Evolutionary conservation across 92 coral and sea anemone genomes (phyloP).

Genomic region (Umimayanthus kanabou): DNA sequence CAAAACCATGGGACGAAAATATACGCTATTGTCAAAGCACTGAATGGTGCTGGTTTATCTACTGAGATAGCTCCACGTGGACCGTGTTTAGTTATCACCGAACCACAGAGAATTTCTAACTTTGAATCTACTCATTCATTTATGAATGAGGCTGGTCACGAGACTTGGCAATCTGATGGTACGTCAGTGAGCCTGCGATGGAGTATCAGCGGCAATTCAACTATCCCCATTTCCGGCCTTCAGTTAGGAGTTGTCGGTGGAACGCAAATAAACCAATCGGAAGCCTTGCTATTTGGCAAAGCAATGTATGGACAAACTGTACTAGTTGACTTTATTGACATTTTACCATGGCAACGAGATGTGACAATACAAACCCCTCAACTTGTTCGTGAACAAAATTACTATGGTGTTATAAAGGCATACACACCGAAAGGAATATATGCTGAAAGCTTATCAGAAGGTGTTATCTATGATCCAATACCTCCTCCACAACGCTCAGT

Average conservation of each 20-base stretch:
- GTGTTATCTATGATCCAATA: constrained; percentile 9
- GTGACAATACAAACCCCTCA: constrained; percentile 27
- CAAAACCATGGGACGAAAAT: constrained; percentile 64
- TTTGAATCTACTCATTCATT: background rate
- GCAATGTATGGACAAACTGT: constrained; percentile 13
- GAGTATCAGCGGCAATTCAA: background rate
- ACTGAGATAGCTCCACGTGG: constrained; percentile 56
- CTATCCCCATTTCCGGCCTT: background rate
- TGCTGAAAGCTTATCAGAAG: constrained; percentile 15
- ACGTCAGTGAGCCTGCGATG: constrained; percentile 23
- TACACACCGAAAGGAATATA: constrained; percentile 17
- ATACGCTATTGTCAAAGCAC: constrained; percentile 69
- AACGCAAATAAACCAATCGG: background rate
- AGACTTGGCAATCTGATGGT: constrained; percentile 28
- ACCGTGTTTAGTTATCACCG: constrained; percentile 60
- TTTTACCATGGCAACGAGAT: constrained; percentile 37
- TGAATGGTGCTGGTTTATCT: constrained; percentile 71
- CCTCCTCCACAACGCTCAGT: constrained; percentile 12
- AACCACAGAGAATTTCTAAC: constrained; percentile 48
- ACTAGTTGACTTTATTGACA: constrained; percentile 27
- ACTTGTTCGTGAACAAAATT: background rate
- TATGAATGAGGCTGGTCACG: background rate
- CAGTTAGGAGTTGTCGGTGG: constrained; percentile 36
- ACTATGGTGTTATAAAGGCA: constrained; percentile 14
- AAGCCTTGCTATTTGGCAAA: constrained; percentile 16